Evolutionary conservation across 1,140 invertebrate species (phyloP).

Genomic region (Habropoda laboriosa): DNA sequence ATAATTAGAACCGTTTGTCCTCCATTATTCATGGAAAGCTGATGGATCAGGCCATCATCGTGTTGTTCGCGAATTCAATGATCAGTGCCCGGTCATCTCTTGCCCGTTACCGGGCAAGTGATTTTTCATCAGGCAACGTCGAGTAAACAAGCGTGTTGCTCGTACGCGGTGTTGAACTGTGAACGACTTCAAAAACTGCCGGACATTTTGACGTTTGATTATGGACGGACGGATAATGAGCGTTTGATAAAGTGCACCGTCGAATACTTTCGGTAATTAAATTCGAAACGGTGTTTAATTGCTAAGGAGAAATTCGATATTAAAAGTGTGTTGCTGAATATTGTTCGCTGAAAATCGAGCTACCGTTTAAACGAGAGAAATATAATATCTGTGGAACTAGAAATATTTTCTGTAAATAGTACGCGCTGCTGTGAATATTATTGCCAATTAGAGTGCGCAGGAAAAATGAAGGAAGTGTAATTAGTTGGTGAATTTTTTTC

Average conservation of each 20-base stretch:
- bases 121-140: conserved; percentile 16
- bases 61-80: not conserved
- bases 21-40: conserved; percentile 33
- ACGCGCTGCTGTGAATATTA: no score
- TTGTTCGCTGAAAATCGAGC: not conserved
- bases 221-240: not conserved
- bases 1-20: conserved; percentile 32
- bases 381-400: no score
- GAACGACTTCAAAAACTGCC: conserved; percentile 9
- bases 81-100: not conserved
- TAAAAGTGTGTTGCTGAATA: not conserved
- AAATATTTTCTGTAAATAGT: no score
- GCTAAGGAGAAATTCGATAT: not conserved
- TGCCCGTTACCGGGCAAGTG: not conserved
- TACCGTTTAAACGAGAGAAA: no score
- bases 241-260: not conserved
- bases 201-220: conserved; percentile 37
- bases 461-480: no score
- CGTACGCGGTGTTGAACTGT: not conserved
- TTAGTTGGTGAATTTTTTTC: no score
- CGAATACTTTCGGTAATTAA: conserved; percentile 28
- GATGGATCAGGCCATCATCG: conserved; percentile 15
- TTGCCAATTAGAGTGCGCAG: no score
- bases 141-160: conserved; percentile 1
- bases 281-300: conserved; percentile 12